Conservation (phyloP, 2,888 invertebrate species). For the Pimpla rufipes region DNA sequence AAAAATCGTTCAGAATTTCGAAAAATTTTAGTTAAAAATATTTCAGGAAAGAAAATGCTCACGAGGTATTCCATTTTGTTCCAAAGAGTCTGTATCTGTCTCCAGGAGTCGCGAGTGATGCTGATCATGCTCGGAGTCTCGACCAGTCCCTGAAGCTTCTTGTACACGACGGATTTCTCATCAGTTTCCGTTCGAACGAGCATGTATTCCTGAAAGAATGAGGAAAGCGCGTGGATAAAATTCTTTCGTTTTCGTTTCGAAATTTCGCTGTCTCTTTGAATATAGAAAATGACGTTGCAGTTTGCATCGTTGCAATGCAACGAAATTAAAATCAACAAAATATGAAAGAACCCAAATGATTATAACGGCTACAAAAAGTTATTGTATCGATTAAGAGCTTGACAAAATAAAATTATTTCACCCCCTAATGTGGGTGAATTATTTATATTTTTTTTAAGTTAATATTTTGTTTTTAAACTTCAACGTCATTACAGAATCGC, state of each 20-base stretch:
- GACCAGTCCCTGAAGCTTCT: slow-evolving; percentile 92
- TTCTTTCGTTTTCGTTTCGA: too few species aligned
- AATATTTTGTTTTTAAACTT: too few species aligned
- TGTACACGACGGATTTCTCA: slow-evolving; percentile 90
- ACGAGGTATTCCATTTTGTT: slow-evolving; percentile 89
- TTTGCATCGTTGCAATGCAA: too few species aligned
- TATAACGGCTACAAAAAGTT: too few species aligned
- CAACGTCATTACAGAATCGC: slow-evolving; percentile 5
- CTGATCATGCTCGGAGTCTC: slow-evolving; percentile 93
- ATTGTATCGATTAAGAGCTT: too few species aligned
- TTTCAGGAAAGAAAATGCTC: slow-evolving; percentile 63
- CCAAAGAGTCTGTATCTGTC: slow-evolving; percentile 93
- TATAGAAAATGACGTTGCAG: too few species aligned
- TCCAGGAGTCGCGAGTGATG: slow-evolving; percentile 95
- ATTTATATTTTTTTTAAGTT: too few species aligned
- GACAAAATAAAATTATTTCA: too few species aligned
- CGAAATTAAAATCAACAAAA: too few species aligned
- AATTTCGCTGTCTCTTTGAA: too few species aligned
- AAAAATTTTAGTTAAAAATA: not conserved
- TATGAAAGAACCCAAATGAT: too few species aligned
- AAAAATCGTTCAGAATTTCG: not conserved
- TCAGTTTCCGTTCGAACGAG: slow-evolving; percentile 92
- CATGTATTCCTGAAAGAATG: slow-evolving; percentile 89
- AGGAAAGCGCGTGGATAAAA: not conserved
- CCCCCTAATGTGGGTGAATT: too few species aligned